phyloP scores from a whole-genome alignment of 2,113 vertebrate species.

The Podarcis raffonei region DNA sequence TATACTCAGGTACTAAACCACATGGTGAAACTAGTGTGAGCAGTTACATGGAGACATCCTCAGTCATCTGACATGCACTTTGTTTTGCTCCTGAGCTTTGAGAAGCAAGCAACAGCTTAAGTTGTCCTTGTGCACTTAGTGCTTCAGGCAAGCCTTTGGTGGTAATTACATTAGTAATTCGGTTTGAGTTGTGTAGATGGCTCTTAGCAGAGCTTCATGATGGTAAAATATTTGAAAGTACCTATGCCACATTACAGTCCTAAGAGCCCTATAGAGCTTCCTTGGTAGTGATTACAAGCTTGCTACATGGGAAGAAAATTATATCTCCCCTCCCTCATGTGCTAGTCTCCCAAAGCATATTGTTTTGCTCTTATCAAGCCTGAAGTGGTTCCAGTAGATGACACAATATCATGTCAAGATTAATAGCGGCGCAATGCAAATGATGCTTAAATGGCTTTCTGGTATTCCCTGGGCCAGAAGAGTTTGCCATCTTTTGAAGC shows the following conservation, averaged over 20 bases:
- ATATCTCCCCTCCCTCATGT: too few species aligned
- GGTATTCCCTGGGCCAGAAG: neutral
- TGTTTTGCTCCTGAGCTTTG: neutral
- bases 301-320: neutral
- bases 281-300: neutral
- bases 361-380: neutral
- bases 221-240: neutral
- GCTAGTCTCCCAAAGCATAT: neutral
- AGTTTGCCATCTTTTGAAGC: slow-evolving; percentile 5
- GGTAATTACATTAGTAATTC: neutral
- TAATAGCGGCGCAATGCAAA: neutral
- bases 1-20: neutral
- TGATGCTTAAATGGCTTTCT: slow-evolving; percentile 1
- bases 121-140: neutral
- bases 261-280: neutral
- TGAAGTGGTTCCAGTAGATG: slow-evolving; percentile 4
- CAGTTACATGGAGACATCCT: neutral
- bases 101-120: neutral
- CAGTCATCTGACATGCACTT: neutral
- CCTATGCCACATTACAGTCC: neutral
- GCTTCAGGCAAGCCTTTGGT: neutral
- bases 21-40: neutral
- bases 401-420: slow-evolving; percentile 4
- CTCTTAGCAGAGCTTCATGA: neutral
- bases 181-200: neutral